Evolutionary conservation across 2,888 invertebrate species (phyloP).

Genomic region (Heliconius hortense): DNA sequence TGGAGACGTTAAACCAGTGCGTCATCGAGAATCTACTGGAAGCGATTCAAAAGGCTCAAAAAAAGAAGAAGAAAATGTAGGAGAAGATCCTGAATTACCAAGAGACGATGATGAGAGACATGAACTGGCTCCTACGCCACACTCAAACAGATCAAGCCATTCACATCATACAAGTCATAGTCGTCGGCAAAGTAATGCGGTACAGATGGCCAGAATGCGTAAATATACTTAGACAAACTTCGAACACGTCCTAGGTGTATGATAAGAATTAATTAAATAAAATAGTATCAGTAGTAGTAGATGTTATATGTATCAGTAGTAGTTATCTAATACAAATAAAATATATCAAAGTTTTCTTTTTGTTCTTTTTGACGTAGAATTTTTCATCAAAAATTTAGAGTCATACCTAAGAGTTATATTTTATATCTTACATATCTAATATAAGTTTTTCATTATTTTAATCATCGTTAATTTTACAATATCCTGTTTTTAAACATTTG

Average conservation of each 20-base stretch:
- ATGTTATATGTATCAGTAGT: no score
- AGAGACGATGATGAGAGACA: constrained; percentile 51
- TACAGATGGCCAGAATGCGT: constrained; percentile 69
- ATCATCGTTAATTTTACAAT: no score
- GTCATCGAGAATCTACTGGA: constrained; percentile 69
- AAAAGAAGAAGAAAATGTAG: constrained; percentile 52
- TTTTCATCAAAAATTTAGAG: background rate
- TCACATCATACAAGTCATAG: constrained; percentile 70
- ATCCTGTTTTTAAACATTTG: no score
- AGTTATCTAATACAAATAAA: background rate
- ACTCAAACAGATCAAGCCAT: constrained; percentile 65
- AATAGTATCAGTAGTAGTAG: background rate
- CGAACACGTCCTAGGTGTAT: constrained; percentile 31
- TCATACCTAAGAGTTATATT: background rate
- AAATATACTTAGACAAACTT: constrained; percentile 58
- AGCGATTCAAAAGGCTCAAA: constrained; percentile 61
- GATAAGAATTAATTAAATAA: background rate
- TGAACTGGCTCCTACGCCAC: constrained; percentile 59
- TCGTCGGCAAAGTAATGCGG: constrained; percentile 70
- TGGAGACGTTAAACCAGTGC: constrained; percentile 86
- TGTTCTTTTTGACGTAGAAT: background rate
- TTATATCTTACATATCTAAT: background rate
- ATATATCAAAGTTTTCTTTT: background rate
- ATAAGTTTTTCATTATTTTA: background rate
- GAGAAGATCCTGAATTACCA: constrained; percentile 52